Conservation (phyloP, 2,113 vertebrate genomes). For the Euleptes europaea region DNA sequence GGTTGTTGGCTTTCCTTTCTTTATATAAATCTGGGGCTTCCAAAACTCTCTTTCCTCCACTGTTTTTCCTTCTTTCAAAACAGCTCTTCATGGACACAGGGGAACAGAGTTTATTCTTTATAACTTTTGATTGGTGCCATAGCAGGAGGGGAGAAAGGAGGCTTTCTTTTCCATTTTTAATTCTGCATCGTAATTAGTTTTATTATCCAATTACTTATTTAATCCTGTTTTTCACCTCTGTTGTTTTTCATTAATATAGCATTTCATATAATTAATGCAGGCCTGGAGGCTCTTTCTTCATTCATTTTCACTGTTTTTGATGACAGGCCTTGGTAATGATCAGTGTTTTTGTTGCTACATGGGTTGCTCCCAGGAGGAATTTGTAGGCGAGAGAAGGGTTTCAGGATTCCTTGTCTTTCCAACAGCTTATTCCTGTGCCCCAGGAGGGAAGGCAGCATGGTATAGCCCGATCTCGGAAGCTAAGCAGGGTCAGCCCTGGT, state of each 20-base stretch:
- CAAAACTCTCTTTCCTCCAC: not conserved
- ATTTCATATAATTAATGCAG: constrained; percentile 13
- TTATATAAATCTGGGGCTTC: not conserved
- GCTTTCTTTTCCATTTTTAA: not conserved
- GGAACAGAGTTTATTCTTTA: not conserved
- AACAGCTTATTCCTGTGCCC: not conserved
- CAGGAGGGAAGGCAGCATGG: too few species aligned
- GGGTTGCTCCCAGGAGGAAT: not conserved
- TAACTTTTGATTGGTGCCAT: not conserved
- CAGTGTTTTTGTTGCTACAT: not conserved
- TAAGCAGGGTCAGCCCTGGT: too few species aligned
- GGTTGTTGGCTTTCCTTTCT: not conserved
- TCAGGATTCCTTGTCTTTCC: not conserved
- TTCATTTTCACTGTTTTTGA: constrained; percentile 10
- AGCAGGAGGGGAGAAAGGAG: not conserved
- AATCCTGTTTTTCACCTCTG: constrained; percentile 9
- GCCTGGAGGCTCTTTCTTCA: constrained; percentile 1
- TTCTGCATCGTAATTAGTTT: constrained; percentile 17
- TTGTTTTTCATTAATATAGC: constrained; percentile 21
- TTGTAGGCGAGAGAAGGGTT: not conserved
- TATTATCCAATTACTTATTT: constrained; percentile 29
- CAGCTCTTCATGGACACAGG: not conserved
- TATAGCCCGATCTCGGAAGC: too few species aligned
- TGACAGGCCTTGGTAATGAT: constrained; percentile 4
- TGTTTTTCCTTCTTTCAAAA: not conserved